phyloP scores from a whole-genome alignment of 2,888 invertebrate genomes.

The Halictus quadricinctus region DNA sequence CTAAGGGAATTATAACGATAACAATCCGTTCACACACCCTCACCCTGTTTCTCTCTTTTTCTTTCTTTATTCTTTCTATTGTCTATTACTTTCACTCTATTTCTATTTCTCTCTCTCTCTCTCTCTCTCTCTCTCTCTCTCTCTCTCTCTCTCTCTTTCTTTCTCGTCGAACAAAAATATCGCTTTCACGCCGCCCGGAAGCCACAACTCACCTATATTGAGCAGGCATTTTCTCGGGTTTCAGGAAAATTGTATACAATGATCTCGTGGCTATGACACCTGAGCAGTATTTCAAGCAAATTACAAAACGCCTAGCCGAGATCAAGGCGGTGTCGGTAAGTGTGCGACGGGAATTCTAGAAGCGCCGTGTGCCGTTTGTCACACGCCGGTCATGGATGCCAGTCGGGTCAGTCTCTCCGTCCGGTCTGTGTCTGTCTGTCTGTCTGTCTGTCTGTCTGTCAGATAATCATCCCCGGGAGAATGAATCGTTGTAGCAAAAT shows the following conservation, averaged over 20 bases:
- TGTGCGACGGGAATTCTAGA: slow-evolving; percentile 64
- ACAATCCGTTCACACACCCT: neutral
- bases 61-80: neutral
- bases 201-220: slow-evolving; percentile 40
- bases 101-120: neutral
- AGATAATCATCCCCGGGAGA: slow-evolving; percentile 4
- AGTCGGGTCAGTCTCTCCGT: neutral
- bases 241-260: slow-evolving; percentile 93
- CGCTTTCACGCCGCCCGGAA: slow-evolving; percentile 17
- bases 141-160: neutral
- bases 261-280: slow-evolving; percentile 96
- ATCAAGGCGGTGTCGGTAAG: slow-evolving; percentile 95
- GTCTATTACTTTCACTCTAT: neutral
- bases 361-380: slow-evolving; percentile 8
- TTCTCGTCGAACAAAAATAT: neutral
- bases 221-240: slow-evolving; percentile 73
- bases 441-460: neutral
- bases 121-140: neutral
- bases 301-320: slow-evolving; percentile 93
- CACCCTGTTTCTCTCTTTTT: neutral
- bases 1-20: slow-evolving; percentile 7
- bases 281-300: slow-evolving; percentile 97
- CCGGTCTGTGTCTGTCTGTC: neutral
- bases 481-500: slow-evolving; percentile 4
- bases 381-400: slow-evolving; percentile 13